Evolutionary conservation across 1,140 invertebrate genomes (phyloP).

Genomic region (Philaenus spumarius): DNA sequence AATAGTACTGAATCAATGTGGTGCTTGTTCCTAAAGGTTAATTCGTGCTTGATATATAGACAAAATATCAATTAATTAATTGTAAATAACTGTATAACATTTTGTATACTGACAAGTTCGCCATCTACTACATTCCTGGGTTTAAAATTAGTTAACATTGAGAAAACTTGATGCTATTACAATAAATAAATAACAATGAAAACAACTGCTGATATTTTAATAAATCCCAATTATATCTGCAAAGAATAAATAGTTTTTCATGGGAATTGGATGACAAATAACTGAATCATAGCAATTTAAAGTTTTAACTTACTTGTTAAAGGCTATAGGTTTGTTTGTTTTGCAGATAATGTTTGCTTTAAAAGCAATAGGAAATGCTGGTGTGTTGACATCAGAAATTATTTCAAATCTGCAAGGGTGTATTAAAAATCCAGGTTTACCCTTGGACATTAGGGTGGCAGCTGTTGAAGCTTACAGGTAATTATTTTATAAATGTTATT

Average conservation of each 20-base stretch:
- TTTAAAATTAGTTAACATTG: no score
- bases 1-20: no score
- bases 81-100: no score
- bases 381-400: conserved; percentile 55
- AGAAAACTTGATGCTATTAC: neutral
- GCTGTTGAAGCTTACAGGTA: conserved; percentile 66
- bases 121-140: no score
- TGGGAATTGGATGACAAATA: no score
- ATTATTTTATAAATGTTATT: conserved; percentile 37
- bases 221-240: no score
- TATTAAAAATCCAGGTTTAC: conserved; percentile 48
- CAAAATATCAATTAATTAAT: no score
- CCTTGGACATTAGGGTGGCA: conserved; percentile 56
- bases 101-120: no score
- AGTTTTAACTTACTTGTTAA: neutral
- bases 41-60: no score
- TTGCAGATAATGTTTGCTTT: conserved; percentile 66
- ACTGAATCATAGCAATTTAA: no score
- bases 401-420: conserved; percentile 50
- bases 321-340: conserved; percentile 26
- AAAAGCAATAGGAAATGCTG: conserved; percentile 85
- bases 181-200: neutral
- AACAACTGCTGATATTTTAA: neutral
- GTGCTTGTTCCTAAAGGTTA: neutral
- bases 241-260: neutral